phyloP scores from a whole-genome alignment of 1,140 invertebrate genomes.

The Drosophila lowei region DNA sequence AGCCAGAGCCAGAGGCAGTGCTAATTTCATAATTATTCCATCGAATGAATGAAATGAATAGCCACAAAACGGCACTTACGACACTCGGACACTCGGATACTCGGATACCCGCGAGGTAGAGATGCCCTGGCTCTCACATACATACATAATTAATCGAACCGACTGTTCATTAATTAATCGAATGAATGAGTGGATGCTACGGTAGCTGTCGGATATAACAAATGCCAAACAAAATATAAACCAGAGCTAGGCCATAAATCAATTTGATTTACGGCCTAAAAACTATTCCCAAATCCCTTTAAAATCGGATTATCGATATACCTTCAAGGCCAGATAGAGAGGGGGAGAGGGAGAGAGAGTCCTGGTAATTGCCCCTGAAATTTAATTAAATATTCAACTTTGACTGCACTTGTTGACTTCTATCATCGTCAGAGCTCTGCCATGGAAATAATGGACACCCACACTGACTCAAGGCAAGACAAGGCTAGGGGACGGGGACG shows the following conservation, averaged over 20 bases:
- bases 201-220: conserved; percentile 44
- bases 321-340: neutral
- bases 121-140: conserved; percentile 52
- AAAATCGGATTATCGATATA: neutral
- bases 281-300: conserved; percentile 34
- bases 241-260: conserved; percentile 60
- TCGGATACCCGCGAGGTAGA: neutral
- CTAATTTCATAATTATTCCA: no score
- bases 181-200: conserved; percentile 35
- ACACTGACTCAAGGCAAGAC: neutral
- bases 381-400: no score
- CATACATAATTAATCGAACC: conserved; percentile 55
- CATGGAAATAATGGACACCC: conserved; percentile 14
- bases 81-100: neutral
- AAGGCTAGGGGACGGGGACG: no score
- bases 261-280: conserved; percentile 58
- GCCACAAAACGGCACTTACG: neutral
- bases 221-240: conserved; percentile 57
- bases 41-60: conserved; percentile 9
- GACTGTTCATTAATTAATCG: neutral
- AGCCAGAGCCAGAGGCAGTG: no score
- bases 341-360: neutral
- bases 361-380: neutral
- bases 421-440: no score
- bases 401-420: no score